phyloP scores from a whole-genome alignment of 2,888 invertebrate genomes.

The Pteria penguin region DNA sequence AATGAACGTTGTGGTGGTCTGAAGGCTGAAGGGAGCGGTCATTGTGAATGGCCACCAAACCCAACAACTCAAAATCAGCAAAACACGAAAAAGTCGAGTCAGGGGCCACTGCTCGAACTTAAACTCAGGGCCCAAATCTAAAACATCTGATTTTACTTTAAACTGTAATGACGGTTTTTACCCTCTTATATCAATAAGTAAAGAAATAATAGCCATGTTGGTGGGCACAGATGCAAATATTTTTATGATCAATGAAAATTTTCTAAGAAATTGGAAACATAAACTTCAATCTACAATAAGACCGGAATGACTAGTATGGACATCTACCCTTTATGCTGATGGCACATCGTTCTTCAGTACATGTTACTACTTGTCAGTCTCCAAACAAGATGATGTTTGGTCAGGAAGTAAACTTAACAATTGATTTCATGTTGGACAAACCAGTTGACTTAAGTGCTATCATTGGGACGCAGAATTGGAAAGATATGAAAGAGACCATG shows the following conservation, averaged over 20 bases:
- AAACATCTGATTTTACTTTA: too few relatives aligned
- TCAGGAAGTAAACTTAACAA: neutral
- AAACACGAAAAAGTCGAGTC: neutral
- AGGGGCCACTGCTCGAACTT: neutral
- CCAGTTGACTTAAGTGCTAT: neutral
- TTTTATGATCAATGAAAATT: neutral
- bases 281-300: neutral
- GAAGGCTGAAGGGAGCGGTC: neutral
- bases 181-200: neutral
- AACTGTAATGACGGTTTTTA: neutral
- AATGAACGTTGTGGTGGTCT: neutral
- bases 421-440: neutral
- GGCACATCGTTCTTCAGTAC: neutral
- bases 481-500: neutral
- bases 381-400: neutral
- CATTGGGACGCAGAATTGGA: neutral
- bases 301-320: neutral
- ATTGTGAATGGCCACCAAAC: neutral
- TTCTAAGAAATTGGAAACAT: neutral
- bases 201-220: neutral
- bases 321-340: neutral
- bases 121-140: neutral
- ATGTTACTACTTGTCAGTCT: neutral
- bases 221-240: neutral
- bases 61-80: neutral